These are phyloP conservation scores for Tuberolachnus salignus DNA, from an alignment of 2,888 invertebrate genomes.

Conservation along the genomic window DNA sequence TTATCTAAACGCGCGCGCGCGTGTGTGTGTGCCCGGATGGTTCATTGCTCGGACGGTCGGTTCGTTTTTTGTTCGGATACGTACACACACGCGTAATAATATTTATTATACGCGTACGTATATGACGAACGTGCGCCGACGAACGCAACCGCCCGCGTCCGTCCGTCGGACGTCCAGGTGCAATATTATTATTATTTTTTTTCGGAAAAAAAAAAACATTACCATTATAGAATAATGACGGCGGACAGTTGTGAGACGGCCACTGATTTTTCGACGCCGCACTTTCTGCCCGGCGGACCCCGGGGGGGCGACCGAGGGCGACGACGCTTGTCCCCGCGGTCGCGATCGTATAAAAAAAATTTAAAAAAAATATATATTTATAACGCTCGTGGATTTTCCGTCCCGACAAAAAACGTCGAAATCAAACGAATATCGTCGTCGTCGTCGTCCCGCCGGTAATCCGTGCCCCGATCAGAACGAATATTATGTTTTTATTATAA, in stretches of 20 bases:
- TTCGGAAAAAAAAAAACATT: conserved; percentile 2
- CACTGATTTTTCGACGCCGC: not conserved
- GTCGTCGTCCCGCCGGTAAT: too few species aligned
- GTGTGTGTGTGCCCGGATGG: not conserved
- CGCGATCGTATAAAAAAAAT: too few species aligned
- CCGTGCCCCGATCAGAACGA: too few species aligned
- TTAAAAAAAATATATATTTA: too few species aligned
- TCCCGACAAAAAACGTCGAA: not conserved
- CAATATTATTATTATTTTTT: not conserved
- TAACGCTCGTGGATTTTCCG: not conserved
- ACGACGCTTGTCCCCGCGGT: too few species aligned
- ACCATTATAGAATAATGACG: conserved; percentile 19
- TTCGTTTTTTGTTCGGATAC: conserved; percentile 27
- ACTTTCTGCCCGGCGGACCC: conserved; percentile 22
- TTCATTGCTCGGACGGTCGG: conserved; percentile 48
- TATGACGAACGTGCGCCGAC: not conserved
- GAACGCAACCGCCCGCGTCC: too few species aligned
- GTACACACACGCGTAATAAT: not conserved
- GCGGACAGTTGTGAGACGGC: conserved; percentile 5
- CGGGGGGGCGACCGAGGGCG: conserved; percentile 24
- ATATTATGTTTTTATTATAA: too few species aligned
- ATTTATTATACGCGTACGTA: conserved; percentile 5
- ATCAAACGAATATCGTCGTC: too few species aligned
- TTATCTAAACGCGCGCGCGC: not conserved
- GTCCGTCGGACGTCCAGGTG: not conserved